Evolutionary conservation across 1,140 invertebrate genomes (phyloP).

Genomic region (Nasonia longicornis): DNA sequence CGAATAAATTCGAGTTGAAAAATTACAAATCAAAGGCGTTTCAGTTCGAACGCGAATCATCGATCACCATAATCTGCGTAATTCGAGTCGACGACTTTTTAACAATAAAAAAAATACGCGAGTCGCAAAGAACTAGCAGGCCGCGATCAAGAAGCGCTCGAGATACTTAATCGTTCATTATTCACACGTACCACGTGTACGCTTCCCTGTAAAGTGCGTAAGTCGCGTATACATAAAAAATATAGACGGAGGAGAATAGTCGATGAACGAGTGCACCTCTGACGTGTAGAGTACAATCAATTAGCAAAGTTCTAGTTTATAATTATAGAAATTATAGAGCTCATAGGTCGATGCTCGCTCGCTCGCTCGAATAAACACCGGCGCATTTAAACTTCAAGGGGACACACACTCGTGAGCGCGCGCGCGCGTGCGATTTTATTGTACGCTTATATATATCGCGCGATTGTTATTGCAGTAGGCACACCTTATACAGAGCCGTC

Average conservation of each 20-base stretch:
- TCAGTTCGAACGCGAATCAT: too few species aligned
- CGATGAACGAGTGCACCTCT: conserved; percentile 56
- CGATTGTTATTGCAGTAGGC: too few species aligned
- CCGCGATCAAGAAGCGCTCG: not conserved
- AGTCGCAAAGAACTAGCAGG: not conserved
- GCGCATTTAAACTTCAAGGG: not conserved
- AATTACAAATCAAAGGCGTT: too few species aligned
- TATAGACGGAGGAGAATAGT: not conserved
- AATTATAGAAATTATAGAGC: conserved; percentile 4
- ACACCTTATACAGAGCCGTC: too few species aligned
- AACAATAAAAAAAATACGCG: not conserved
- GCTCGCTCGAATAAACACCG: not conserved
- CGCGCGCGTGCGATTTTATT: too few species aligned
- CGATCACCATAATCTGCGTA: not conserved
- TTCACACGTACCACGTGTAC: not conserved
- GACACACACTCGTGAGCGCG: too few species aligned
- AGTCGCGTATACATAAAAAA: not conserved
- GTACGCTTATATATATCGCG: too few species aligned
- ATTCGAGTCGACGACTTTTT: too few species aligned
- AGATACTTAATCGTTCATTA: not conserved
- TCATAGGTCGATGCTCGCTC: not conserved
- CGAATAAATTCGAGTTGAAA: not conserved
- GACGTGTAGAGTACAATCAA: conserved; percentile 65
- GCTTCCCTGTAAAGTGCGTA: not conserved
- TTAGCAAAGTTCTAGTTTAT: conserved; percentile 62